These are phyloP conservation scores for Galemys pyrenaicus DNA, from an alignment of 2,113 vertebrate species.

Conservation along the genomic window DNA sequence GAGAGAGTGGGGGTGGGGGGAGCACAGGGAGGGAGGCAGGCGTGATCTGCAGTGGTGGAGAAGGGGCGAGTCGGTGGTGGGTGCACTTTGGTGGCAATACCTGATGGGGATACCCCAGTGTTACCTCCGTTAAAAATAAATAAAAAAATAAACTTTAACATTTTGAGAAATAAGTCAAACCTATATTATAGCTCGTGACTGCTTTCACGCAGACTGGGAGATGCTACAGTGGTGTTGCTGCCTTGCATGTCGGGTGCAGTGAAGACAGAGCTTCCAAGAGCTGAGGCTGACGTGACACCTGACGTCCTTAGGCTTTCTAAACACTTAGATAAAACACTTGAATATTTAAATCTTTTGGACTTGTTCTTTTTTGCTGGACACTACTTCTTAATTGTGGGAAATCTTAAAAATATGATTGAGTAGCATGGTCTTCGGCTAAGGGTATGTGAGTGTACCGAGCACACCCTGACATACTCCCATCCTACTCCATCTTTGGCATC, in stretches of 20 bases:
- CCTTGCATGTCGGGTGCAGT: neutral
- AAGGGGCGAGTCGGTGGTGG: no score
- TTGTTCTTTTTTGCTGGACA: neutral
- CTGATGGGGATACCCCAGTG: no score
- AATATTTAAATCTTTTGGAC: neutral
- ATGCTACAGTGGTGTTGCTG: neutral
- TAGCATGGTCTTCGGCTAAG: neutral
- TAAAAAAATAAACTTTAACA: no score
- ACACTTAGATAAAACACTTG: no score
- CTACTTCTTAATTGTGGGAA: neutral
- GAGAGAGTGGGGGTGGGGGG: no score
- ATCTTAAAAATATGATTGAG: neutral
- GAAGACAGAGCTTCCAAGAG: neutral
- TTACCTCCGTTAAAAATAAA: no score
- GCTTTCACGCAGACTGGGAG: neutral
- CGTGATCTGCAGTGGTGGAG: no score
- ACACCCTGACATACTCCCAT: neutral
- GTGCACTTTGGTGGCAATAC: no score
- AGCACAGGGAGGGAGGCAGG: no score
- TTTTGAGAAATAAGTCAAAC: neutral
- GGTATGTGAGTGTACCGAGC: neutral
- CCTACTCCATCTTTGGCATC: neutral
- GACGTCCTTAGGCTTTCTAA: neutral
- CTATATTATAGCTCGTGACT: neutral
- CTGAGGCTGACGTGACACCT: neutral